Conservation (phyloP, 2,113 vertebrate species). For the Taxidea taxus region DNA sequence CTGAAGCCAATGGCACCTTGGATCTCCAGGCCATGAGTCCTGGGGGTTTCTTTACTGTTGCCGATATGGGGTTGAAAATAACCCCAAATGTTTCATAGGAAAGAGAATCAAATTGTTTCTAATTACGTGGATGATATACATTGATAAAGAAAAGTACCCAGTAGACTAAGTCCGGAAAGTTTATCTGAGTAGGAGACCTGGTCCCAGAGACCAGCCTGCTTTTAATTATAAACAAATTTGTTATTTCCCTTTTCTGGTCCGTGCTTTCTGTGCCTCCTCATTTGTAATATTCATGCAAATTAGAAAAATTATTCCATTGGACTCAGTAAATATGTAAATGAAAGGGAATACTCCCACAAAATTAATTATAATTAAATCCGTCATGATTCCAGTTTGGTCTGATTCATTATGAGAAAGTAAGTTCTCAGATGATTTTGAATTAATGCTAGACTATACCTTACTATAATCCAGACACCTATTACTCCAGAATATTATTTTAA, state of each 20-base stretch:
- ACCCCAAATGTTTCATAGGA: not conserved
- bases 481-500: not conserved
- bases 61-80: not conserved
- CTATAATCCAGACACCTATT: not conserved
- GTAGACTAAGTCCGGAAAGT: not conserved
- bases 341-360: not conserved
- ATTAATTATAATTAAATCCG: conserved; percentile 1
- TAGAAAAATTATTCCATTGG: not conserved
- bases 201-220: not conserved
- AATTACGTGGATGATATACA: not conserved
- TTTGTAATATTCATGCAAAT: not conserved
- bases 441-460: not conserved
- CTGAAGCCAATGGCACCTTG: not conserved
- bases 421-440: conserved; percentile 12
- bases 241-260: not conserved
- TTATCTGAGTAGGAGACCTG: not conserved
- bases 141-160: not conserved
- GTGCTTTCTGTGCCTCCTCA: not conserved
- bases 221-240: not conserved
- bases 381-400: not conserved
- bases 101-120: not conserved
- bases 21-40: fast-evolving
- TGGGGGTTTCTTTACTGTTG: not conserved
- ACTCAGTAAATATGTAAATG: not conserved
- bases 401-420: not conserved